Evolutionary conservation across 2,113 vertebrate genomes (phyloP).

Genomic region (Calypte anna): DNA sequence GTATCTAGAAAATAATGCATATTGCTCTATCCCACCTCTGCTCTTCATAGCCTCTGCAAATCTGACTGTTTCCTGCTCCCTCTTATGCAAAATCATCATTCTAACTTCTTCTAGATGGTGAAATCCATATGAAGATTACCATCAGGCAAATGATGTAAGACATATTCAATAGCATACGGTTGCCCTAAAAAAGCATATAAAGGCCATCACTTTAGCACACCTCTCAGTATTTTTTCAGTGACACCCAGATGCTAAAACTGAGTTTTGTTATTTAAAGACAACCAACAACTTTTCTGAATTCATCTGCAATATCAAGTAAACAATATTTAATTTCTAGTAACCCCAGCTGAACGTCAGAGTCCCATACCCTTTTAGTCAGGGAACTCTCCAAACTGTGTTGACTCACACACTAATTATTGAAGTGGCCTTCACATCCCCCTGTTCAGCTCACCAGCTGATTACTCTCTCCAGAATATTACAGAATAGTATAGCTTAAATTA

Average conservation of each 20-base stretch:
- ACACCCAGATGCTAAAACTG: not conserved
- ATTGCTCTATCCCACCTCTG: not conserved
- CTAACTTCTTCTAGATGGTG: not conserved
- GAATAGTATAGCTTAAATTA: not conserved
- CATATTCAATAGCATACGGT: not conserved
- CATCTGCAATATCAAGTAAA: not conserved
- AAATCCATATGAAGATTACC: not conserved
- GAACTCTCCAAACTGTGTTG: not conserved
- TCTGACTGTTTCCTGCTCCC: not conserved
- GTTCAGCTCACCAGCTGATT: not conserved
- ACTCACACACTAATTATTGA: not conserved
- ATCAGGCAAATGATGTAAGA: not conserved
- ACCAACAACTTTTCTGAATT: not conserved
- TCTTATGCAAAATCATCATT: not conserved
- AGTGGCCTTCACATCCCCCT: not conserved
- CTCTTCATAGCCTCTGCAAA: not conserved
- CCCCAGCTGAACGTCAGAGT: not conserved
- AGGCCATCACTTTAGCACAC: not conserved
- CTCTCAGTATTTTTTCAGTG: not conserved
- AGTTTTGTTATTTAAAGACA: not conserved
- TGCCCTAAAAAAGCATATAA: not conserved
- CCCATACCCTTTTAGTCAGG: not conserved
- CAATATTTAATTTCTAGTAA: not conserved
- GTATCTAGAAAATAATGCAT: not conserved
- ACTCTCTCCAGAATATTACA: not conserved